Conservation (phyloP, 2,888 invertebrate genomes). For the Orthonevra nobilis region DNA sequence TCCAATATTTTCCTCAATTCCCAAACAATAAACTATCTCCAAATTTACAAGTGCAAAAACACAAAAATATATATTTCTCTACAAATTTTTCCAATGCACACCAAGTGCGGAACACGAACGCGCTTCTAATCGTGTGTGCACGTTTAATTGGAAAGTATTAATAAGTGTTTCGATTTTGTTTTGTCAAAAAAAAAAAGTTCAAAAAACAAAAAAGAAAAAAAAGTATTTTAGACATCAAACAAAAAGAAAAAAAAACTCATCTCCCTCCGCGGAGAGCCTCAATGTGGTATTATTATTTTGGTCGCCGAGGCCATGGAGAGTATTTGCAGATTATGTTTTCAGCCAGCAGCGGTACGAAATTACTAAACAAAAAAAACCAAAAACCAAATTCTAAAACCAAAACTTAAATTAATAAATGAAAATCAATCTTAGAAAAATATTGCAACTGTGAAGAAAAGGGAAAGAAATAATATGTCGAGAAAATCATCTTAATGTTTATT, state of each 20-base stretch:
- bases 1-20: slow-evolving; percentile 57
- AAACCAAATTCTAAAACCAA: too few species aligned
- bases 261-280: slow-evolving; percentile 68
- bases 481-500: slow-evolving; percentile 65
- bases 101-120: slow-evolving; percentile 49
- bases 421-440: slow-evolving; percentile 57
- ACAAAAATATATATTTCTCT: slow-evolving; percentile 6
- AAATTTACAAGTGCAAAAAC: slow-evolving; percentile 36
- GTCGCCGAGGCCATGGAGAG: slow-evolving; percentile 77
- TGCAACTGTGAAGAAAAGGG: slow-evolving; percentile 51
- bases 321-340: slow-evolving; percentile 80
- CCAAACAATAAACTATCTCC: slow-evolving; percentile 57
- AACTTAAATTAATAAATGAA: slow-evolving; percentile 44
- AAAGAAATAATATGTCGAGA: slow-evolving; percentile 48
- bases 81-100: slow-evolving; percentile 38
- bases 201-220: slow-evolving; percentile 44
- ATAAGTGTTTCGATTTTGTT: slow-evolving; percentile 69
- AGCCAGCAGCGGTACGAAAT: slow-evolving; percentile 78
- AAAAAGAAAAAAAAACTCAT: slow-evolving; percentile 37
- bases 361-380: slow-evolving; percentile 37
- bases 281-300: slow-evolving; percentile 70
- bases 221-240: slow-evolving; percentile 42
- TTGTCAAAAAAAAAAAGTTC: slow-evolving; percentile 60
- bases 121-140: slow-evolving; percentile 49
- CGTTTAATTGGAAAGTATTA: slow-evolving; percentile 59